Evolutionary conservation across 2,113 vertebrate genomes (phyloP).

Genomic region (Entelurus aequoreus): DNA sequence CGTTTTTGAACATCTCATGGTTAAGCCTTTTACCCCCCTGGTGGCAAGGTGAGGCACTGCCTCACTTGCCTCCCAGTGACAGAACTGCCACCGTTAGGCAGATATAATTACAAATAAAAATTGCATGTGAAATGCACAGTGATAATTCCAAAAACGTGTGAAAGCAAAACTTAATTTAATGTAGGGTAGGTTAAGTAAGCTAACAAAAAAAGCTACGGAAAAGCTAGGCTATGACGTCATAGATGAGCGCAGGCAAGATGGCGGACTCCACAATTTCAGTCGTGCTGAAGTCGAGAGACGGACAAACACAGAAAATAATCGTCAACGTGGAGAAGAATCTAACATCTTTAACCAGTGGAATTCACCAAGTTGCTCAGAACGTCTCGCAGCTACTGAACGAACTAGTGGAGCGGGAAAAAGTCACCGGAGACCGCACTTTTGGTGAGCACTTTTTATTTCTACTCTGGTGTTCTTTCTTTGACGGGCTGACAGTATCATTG

Average conservation of each 20-base stretch:
- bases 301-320: conserved; percentile 30
- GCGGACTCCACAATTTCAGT: conserved; percentile 35
- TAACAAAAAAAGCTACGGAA: no score
- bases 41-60: no score
- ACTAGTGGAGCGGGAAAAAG: conserved; percentile 54
- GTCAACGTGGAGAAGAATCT: conserved; percentile 46
- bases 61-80: no score
- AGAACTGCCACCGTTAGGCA: no score
- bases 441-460: background rate
- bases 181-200: background rate
- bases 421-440: conserved; percentile 22
- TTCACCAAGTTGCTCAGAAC: conserved; percentile 31
- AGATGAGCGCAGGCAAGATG: conserved; percentile 20
- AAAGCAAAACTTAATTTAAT: background rate
- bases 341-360: conserved; percentile 35
- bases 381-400: conserved; percentile 56
- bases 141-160: no score
- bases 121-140: no score
- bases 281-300: conserved; percentile 51
- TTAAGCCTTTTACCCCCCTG: no score
- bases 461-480: background rate
- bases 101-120: no score
- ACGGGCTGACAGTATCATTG: no score
- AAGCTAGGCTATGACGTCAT: background rate
- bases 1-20: no score